A percentile compares a stretch with the other conserved stretches of the same genome.
Conservation (phyloP, 2,888 invertebrate species). For the Ellobium chinense region DNA sequence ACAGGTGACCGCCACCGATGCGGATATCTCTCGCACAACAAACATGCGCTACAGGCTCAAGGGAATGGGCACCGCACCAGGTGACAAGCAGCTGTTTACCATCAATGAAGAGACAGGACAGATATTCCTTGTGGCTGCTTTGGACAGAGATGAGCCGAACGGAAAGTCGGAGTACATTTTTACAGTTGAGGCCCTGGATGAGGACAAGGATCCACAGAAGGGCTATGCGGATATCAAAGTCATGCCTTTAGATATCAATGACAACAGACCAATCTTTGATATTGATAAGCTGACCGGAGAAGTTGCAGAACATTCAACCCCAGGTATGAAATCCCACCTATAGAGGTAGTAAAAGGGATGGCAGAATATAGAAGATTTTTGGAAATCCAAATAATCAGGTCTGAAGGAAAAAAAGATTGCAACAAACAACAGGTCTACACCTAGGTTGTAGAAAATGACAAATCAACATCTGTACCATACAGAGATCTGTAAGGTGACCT, state of each 20-base stretch:
- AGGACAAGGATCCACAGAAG: slow-evolving; percentile 79
- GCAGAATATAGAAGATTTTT: too few species aligned
- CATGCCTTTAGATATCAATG: slow-evolving; percentile 97
- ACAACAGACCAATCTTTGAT: slow-evolving; percentile 95
- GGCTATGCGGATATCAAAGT: slow-evolving; percentile 99
- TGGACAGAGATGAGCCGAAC: slow-evolving; percentile 97
- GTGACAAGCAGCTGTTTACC: slow-evolving; percentile 85
- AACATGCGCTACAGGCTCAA: slow-evolving; percentile 89
- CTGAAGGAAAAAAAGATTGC: too few species aligned
- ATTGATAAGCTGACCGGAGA: slow-evolving; percentile 78
- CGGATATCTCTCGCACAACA: slow-evolving; percentile 95
- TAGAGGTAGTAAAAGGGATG: too few species aligned
- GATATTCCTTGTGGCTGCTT: slow-evolving; percentile 93
- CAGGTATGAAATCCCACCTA: too few species aligned
- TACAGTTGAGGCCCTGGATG: slow-evolving; percentile 77
- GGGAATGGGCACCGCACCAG: slow-evolving; percentile 58
- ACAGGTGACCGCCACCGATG: slow-evolving; percentile 97
- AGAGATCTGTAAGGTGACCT: too few species aligned
- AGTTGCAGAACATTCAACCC: slow-evolving; percentile 97
- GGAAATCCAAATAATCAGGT: too few species aligned
- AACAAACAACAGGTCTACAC: too few species aligned
- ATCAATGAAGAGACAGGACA: slow-evolving; percentile 97
- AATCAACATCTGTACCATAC: too few species aligned
- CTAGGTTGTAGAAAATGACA: too few species aligned
- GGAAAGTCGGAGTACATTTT: slow-evolving; percentile 86